Evolutionary conservation across 2,113 vertebrate species (phyloP), one percentile per base, ranked within the genome.

Genomic region (Camelus bactrianus): DNA sequence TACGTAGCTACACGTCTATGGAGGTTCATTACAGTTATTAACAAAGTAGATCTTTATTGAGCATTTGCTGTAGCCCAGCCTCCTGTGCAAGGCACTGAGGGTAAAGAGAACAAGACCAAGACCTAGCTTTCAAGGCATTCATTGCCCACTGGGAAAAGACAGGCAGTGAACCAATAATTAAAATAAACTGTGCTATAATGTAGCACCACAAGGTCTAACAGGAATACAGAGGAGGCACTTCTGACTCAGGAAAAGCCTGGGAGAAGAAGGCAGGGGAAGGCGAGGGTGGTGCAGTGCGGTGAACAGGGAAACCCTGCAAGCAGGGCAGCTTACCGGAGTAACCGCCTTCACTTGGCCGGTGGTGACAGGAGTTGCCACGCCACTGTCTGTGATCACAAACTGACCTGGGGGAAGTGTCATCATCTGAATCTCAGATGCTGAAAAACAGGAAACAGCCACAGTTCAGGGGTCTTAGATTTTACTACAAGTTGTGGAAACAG

Each of bases 371-470:
- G 99, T 98, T 58, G 99, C 99, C 32, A 99, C 99, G 20, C 98
- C 97, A 0, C 99, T 98, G 95, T 99, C 99, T n/a, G 99, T 99
- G 19, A 99, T 99, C 97, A 99, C 99, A 0, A 99, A 99, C 97
- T 99, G 99, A 50, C 99, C 98, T 14, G 99, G 99, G 48, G 99
- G 99, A 88, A 99, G 99, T 38, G 99, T 97, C 99, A 99, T 99
- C 99, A 99, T 99, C 98, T 99, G 99, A 98, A 99, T 99, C 98
- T 99, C 99, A 11, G 99, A 99, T 1, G 99, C 99, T 99, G 97
- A 67, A 97, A 97, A 48, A 96, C 2, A 86, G 13, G 93, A 98
- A 97, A 83, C 73, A 95, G 17, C 64, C 50, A 92, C 3, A 77
- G 48, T 82, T 90, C 93, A 84, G 67, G 80, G 91, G 62, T 73